Percentiles rank a stretch among this genome's conserved stretches.
These are phyloP conservation scores for Hirudo medicinalis DNA, from an alignment of 1,140 invertebrate genomes.

Conservation along the genomic window DNA sequence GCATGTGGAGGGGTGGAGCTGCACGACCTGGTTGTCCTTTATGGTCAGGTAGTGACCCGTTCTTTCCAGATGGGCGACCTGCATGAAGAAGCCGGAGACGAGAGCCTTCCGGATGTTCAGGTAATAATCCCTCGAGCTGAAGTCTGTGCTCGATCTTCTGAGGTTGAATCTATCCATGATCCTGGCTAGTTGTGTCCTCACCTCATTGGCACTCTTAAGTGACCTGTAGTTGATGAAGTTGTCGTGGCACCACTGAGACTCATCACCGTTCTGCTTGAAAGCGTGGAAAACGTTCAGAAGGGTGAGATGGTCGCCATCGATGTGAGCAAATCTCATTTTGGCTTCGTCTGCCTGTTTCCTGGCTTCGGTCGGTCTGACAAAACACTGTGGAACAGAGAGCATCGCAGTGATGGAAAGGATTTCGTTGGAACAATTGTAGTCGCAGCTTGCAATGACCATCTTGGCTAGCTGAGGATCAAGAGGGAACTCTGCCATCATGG, in stretches of 20 bases:
- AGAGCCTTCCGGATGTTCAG: constrained; percentile 95
- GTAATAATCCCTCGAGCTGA: constrained; percentile 96
- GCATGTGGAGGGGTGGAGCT: constrained; percentile 95
- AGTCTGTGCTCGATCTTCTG: constrained; percentile 80
- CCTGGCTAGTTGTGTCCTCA: constrained; percentile 63
- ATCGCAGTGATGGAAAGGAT: constrained; percentile 97
- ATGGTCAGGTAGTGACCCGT: constrained; percentile 95
- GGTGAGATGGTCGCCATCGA: constrained; percentile 95
- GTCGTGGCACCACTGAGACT: constrained; percentile 96
- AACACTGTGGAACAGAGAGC: constrained; percentile 99
- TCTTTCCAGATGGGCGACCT: constrained; percentile 87
- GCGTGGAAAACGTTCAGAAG: constrained; percentile 91
- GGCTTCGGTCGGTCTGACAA: constrained; percentile 95
- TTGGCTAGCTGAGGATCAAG: constrained; percentile 96
- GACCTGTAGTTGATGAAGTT: constrained; percentile 98
- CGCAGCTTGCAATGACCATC: constrained; percentile 87
- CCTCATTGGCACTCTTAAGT: constrained; percentile 79
- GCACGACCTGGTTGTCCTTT: constrained; percentile 97
- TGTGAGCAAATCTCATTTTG: constrained; percentile 97
- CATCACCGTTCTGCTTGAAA: constrained; percentile 89
- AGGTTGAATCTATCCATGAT: constrained; percentile 87
- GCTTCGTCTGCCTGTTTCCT: constrained; percentile 97
- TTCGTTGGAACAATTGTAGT: constrained; percentile 98
- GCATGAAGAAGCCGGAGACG: constrained; percentile 98
- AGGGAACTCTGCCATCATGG: constrained; percentile 98